phyloP scores from a whole-genome alignment of 1,140 invertebrate genomes.

The Sesamia nonagrioides region DNA sequence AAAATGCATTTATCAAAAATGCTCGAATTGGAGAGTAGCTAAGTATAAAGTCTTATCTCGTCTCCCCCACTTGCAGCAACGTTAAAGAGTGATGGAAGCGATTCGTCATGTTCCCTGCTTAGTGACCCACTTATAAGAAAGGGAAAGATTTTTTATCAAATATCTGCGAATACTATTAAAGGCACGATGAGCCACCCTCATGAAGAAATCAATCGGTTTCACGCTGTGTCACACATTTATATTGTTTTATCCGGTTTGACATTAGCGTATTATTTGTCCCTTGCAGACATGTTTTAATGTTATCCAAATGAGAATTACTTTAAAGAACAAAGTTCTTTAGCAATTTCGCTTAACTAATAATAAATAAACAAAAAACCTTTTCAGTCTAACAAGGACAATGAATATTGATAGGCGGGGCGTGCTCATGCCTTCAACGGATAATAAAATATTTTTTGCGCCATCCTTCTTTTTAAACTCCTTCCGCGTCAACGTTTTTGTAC shows the following conservation, averaged over 20 bases:
- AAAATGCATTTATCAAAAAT: constrained; percentile 60
- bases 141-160: constrained; percentile 58
- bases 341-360: constrained; percentile 15
- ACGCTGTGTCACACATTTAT: constrained; percentile 56
- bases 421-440: constrained; percentile 53
- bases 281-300: neutral
- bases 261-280: constrained; percentile 32
- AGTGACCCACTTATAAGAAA: constrained; percentile 65
- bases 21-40: constrained; percentile 51
- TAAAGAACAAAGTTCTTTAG: constrained; percentile 20
- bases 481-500: constrained; percentile 60
- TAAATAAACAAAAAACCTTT: constrained; percentile 48
- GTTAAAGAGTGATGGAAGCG: constrained; percentile 68
- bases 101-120: constrained; percentile 73
- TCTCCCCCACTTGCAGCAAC: constrained; percentile 57
- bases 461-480: constrained; percentile 61
- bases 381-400: constrained; percentile 51
- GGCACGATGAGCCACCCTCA: constrained; percentile 52
- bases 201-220: constrained; percentile 62
- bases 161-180: constrained; percentile 56
- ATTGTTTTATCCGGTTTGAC: constrained; percentile 59
- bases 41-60: constrained; percentile 68
- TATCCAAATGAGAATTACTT: constrained; percentile 7
- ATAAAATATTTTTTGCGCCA: constrained; percentile 64
- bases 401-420: constrained; percentile 57